phyloP scores from a whole-genome alignment of 2,113 vertebrate species.

The Phaetusa simplex region DNA sequence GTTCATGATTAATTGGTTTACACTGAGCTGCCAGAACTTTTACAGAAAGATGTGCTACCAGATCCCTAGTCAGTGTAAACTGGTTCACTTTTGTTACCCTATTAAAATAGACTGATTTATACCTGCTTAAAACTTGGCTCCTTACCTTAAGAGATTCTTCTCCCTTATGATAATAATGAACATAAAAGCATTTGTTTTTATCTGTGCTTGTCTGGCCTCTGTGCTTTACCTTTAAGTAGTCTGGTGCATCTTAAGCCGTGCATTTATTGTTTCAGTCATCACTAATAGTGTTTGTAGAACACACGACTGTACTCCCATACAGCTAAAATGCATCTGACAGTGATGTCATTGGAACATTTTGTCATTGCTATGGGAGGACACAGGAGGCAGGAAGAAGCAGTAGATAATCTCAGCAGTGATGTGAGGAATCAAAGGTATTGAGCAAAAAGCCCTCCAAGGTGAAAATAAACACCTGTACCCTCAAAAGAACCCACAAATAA shows the following conservation, averaged over 20 bases:
- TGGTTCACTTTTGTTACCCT: neutral
- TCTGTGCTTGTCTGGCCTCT: neutral
- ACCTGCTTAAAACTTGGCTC: neutral
- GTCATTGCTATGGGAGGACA: neutral
- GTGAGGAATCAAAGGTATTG: neutral
- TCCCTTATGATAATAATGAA: neutral
- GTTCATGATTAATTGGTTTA: conserved; percentile 40
- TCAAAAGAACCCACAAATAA: neutral
- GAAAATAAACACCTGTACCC: neutral
- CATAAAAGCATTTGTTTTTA: neutral
- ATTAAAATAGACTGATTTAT: neutral
- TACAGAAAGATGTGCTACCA: neutral
- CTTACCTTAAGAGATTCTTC: neutral
- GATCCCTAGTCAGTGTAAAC: neutral
- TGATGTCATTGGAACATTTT: neutral
- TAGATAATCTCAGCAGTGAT: neutral
- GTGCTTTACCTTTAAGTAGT: neutral
- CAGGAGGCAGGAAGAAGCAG: neutral
- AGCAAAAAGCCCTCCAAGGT: neutral
- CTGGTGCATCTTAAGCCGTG: neutral
- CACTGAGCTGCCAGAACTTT: neutral
- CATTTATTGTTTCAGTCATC: neutral
- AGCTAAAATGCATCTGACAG: neutral
- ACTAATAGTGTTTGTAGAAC: neutral
- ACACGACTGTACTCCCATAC: neutral